phyloP scores from a whole-genome alignment of 2,113 vertebrate species.

The Catharus minimus region DNA sequence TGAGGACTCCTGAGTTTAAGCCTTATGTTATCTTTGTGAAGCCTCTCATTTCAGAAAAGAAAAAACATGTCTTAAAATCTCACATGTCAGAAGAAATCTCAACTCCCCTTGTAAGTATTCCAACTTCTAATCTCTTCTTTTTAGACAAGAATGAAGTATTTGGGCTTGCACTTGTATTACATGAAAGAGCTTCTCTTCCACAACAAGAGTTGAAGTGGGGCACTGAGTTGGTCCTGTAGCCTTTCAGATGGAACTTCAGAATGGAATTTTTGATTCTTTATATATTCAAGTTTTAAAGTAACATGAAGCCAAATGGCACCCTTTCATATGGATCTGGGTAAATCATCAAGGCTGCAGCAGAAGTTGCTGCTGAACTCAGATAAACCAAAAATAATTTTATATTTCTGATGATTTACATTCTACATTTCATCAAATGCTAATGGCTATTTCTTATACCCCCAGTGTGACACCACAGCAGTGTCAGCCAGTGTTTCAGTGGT shows the following conservation, averaged over 20 bases:
- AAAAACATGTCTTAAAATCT: constrained; percentile 71
- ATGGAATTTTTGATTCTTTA: not conserved
- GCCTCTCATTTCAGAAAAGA: constrained; percentile 78
- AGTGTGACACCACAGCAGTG: not conserved
- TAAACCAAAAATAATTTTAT: not conserved
- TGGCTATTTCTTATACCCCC: not conserved
- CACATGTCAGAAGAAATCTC: constrained; percentile 79
- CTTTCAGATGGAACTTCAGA: not conserved
- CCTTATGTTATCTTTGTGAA: constrained; percentile 89
- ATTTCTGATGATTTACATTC: not conserved
- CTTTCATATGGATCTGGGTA: not conserved
- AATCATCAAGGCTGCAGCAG: not conserved
- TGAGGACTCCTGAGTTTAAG: constrained; percentile 88
- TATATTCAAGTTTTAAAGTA: not conserved
- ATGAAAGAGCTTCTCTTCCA: not conserved
- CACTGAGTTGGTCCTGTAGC: not conserved
- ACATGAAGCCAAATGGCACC: not conserved
- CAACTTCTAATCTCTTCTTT: not conserved
- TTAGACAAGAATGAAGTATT: not conserved
- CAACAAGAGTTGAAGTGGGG: not conserved
- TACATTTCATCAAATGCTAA: too few relatives aligned
- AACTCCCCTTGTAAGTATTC: constrained; percentile 61
- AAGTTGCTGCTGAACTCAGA: not conserved
- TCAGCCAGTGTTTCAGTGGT: not conserved
- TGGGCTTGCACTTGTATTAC: not conserved